phyloP scores from a whole-genome alignment of 2,797 vertebrate genomes.

The Gobio occitaniae region DNA sequence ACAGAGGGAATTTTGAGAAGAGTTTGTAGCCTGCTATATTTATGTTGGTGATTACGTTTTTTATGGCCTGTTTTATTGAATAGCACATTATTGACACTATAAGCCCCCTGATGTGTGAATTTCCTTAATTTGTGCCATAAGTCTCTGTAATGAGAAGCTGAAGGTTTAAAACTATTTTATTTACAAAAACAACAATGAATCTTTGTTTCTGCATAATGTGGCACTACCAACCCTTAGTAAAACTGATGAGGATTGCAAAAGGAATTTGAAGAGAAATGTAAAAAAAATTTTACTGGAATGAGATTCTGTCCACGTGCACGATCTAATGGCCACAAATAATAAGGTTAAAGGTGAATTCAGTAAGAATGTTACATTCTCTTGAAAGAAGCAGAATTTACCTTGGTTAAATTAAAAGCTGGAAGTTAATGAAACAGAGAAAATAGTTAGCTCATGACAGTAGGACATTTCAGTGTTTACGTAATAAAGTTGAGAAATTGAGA shows the following conservation, averaged over 20 bases:
- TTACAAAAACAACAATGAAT: constrained; percentile 16
- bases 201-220: constrained; percentile 1
- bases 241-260: background rate
- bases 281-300: background rate
- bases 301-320: background rate
- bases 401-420: background rate
- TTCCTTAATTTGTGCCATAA: background rate
- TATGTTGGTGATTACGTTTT: background rate
- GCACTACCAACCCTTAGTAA: background rate
- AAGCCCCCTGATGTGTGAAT: constrained; percentile 14
- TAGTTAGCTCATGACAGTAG: background rate
- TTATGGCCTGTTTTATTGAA: constrained; percentile 6
- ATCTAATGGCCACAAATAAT: background rate
- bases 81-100: constrained; percentile 12
- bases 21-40: constrained; percentile 18
- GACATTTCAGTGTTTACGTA: background rate
- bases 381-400: background rate
- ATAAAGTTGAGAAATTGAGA: background rate
- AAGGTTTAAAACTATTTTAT: background rate
- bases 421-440: background rate
- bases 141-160: background rate
- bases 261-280: background rate
- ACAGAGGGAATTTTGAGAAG: background rate
- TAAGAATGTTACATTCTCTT: background rate
- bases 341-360: background rate